phyloP scores from a whole-genome alignment of 2,797 vertebrate species.

The Parauchenoglanis ngamensis region DNA sequence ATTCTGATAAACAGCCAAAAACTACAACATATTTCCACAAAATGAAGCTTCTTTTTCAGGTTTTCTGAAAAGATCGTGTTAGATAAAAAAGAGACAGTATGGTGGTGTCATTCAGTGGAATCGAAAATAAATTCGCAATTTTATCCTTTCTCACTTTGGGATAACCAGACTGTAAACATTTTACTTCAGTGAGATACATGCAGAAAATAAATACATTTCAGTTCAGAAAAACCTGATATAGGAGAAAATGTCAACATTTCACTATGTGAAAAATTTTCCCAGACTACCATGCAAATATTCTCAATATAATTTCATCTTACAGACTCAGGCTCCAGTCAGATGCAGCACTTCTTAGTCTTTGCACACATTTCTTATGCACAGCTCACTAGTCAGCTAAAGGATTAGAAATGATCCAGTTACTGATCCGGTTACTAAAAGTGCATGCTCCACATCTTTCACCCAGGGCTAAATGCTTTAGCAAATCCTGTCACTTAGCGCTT shows the following conservation, averaged over 20 bases:
- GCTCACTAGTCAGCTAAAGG: slow-evolving; percentile 17
- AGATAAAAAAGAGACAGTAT: not conserved
- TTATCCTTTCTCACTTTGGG: not conserved
- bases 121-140: not conserved
- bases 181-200: not conserved
- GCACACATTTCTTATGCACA: slow-evolving; percentile 15
- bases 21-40: not conserved
- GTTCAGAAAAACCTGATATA: not conserved
- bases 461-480: slow-evolving; percentile 28
- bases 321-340: not conserved
- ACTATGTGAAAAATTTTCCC: not conserved
- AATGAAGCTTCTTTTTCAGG: not conserved
- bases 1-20: not conserved
- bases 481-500: slow-evolving; percentile 28
- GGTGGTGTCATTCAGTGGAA: not conserved
- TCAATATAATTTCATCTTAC: not conserved
- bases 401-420: slow-evolving; percentile 30
- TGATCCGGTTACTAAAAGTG: slow-evolving; percentile 46
- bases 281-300: not conserved
- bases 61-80: not conserved
- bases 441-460: slow-evolving; percentile 43
- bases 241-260: not conserved
- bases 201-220: not conserved
- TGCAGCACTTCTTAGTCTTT: not conserved
- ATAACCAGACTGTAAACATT: too few relatives aligned